These are phyloP conservation scores for Chauna torquata DNA, from an alignment of 2,113 vertebrate species.

Conservation along the genomic window DNA sequence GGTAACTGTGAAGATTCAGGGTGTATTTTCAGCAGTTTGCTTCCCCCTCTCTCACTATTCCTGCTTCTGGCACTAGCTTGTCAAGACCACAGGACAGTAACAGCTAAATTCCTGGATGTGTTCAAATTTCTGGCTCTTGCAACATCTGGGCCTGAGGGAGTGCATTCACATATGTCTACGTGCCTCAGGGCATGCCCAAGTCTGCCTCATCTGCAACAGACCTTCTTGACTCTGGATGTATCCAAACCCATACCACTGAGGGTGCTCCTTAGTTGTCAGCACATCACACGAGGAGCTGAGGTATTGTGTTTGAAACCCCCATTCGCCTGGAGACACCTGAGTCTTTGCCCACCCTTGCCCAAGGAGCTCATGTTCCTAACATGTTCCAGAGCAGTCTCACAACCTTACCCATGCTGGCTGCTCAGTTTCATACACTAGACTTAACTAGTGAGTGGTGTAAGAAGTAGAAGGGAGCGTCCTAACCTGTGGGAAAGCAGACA, in stretches of 20 bases:
- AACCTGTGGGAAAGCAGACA: background rate
- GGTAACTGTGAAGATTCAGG: background rate
- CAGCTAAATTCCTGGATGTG: background rate
- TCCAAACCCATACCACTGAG: background rate
- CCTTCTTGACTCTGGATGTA: background rate
- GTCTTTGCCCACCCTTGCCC: fast-evolving
- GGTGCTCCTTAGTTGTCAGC: background rate
- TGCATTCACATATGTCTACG: background rate
- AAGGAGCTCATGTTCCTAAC: background rate
- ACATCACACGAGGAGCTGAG: background rate
- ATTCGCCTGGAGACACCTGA: background rate
- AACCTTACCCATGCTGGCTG: background rate
- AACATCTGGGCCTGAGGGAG: background rate
- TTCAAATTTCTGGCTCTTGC: background rate
- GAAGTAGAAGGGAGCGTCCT: background rate
- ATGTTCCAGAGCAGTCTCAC: background rate
- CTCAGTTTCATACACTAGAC: background rate
- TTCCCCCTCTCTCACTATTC: background rate
- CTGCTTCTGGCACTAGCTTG: background rate
- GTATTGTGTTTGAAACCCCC: background rate
- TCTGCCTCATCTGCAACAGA: background rate
- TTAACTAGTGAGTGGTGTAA: background rate
- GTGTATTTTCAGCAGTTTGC: background rate
- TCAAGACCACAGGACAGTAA: background rate
- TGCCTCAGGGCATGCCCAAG: background rate